These are phyloP conservation scores for Tenualosa ilisha DNA, from an alignment of 2,797 vertebrate genomes.

Conservation along the genomic window DNA sequence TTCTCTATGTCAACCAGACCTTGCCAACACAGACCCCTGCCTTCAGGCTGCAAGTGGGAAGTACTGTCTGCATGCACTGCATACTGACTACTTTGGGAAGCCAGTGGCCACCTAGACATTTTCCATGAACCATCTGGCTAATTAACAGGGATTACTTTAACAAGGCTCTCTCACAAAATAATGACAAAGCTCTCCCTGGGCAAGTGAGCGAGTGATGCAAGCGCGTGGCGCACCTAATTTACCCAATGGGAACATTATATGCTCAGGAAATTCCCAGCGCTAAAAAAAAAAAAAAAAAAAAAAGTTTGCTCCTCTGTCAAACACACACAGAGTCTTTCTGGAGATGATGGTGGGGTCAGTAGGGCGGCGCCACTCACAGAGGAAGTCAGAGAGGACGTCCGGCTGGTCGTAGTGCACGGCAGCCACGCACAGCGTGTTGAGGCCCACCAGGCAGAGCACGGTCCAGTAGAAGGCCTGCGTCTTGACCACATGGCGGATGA, in stretches of 20 bases:
- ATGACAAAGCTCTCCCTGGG: not conserved
- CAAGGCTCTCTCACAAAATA: not conserved
- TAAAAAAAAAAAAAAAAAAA: not conserved
- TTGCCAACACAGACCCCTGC: not conserved
- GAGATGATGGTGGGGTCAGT: not conserved
- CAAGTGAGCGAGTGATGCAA: not conserved
- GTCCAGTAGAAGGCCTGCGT: conserved; percentile 96
- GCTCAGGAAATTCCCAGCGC: not conserved
- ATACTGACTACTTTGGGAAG: not conserved
- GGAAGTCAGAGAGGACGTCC: conserved; percentile 89
- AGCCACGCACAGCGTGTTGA: conserved; percentile 94
- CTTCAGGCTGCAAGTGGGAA: not conserved
- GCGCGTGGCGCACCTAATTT: not conserved
- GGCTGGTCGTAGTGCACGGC: conserved; percentile 93
- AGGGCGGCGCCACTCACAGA: conserved; percentile 79
- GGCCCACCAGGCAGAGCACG: conserved; percentile 91
- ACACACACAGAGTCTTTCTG: not conserved
- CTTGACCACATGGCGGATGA: conserved; percentile 90
- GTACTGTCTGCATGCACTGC: not conserved
- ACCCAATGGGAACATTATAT: not conserved
- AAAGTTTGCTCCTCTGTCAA: no score
- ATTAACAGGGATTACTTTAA: not conserved
- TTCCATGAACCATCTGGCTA: not conserved
- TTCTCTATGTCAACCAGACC: not conserved
- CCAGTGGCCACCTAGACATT: not conserved